Conservation (phyloP, 2,113 vertebrate species). For the Takifugu bimaculatus region DNA sequence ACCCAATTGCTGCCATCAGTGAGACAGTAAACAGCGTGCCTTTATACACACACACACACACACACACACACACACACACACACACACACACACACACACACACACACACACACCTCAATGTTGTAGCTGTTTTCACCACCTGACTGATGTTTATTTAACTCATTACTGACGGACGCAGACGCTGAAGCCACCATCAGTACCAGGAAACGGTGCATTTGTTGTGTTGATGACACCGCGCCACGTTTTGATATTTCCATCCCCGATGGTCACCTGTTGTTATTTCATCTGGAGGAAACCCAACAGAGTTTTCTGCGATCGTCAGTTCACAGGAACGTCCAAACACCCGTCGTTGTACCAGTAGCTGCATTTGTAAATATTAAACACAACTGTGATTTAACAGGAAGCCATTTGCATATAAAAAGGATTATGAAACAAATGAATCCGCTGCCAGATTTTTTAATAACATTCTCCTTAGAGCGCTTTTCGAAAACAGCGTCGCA, state of each 20-base stretch:
- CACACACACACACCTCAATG: not conserved
- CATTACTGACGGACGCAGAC: not conserved
- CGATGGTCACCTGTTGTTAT: slow-evolving; percentile 11
- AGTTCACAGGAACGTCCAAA: not conserved
- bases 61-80: not conserved
- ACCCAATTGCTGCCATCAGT: not conserved
- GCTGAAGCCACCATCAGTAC: not conserved
- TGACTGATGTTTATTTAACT: not conserved
- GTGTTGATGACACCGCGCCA: too few relatives aligned
- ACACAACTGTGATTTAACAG: slow-evolving; percentile 23
- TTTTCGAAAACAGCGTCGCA: not conserved
- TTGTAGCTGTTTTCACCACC: not conserved
- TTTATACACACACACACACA: slow-evolving; percentile 1
- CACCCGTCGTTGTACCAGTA: not conserved
- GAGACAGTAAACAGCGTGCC: not conserved
- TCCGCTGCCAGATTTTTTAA: slow-evolving; percentile 9
- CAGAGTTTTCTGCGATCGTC: not conserved
- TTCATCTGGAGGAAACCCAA: slow-evolving; percentile 3
- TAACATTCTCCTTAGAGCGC: not conserved
- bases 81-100: not conserved
- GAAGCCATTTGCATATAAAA: slow-evolving; percentile 47
- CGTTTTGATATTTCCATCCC: not conserved
- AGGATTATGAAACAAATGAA: slow-evolving; percentile 28
- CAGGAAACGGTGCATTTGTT: not conserved
- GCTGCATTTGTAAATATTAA: slow-evolving; percentile 20